phyloP scores from a whole-genome alignment of 2,113 vertebrate species.

The Pitta sordida region DNA sequence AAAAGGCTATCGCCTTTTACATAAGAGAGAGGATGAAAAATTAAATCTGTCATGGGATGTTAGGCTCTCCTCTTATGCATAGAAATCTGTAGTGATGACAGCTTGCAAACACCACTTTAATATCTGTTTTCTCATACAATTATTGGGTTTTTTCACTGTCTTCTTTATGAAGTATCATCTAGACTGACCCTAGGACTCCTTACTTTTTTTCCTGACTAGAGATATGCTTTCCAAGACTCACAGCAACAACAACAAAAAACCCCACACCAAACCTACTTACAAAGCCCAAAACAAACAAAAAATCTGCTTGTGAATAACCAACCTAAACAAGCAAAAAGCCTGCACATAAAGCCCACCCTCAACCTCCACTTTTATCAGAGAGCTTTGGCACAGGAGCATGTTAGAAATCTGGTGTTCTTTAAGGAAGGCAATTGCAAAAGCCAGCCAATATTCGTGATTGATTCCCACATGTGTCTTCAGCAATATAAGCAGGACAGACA shows the following conservation, averaged over 20 bases:
- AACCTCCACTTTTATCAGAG: background rate
- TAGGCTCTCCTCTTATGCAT: background rate
- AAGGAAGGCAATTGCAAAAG: background rate
- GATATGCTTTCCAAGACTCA: background rate
- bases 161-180: background rate
- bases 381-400: background rate
- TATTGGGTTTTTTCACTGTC: background rate
- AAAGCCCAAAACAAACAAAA: background rate
- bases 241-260: background rate
- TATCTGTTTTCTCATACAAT: background rate
- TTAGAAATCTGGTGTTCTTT: background rate
- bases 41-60: background rate
- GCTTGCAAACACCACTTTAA: background rate
- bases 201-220: background rate
- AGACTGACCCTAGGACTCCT: background rate
- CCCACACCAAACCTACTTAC: background rate
- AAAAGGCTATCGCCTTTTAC: background rate
- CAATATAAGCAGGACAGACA: background rate
- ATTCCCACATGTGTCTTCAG: background rate
- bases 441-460: background rate
- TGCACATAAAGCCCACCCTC: background rate
- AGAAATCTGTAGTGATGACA: background rate
- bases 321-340: background rate
- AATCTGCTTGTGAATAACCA: background rate
- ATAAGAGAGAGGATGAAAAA: background rate